Evolutionary conservation across 2,888 invertebrate genomes (phyloP).

Genomic region (Abrostola tripartita): DNA sequence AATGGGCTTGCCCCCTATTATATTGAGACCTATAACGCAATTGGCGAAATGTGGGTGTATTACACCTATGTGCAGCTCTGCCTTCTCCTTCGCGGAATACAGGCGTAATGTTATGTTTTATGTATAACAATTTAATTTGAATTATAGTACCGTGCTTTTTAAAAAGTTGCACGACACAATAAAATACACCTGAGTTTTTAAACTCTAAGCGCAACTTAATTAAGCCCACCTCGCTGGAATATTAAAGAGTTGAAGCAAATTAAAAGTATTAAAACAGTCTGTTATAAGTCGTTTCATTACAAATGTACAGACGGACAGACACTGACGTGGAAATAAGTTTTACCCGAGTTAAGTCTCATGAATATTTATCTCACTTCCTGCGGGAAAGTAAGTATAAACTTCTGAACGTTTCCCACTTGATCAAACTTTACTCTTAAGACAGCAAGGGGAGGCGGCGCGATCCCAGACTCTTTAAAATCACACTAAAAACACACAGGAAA

Average conservation of each 20-base stretch:
- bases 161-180: neutral
- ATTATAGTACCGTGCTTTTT: neutral
- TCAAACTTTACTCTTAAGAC: conserved; percentile 83
- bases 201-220: conserved; percentile 30
- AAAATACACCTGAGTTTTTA: conserved; percentile 22
- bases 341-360: conserved; percentile 82
- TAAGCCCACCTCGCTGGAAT: conserved; percentile 52
- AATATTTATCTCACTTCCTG: conserved; percentile 85
- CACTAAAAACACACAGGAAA: conserved; percentile 58
- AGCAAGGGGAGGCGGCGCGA: conserved; percentile 64
- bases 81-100: no score
- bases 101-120: no score
- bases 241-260: conserved; percentile 68
- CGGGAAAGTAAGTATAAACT: conserved; percentile 78
- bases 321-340: conserved; percentile 86
- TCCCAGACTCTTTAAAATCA: conserved; percentile 63
- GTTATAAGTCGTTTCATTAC: conserved; percentile 82
- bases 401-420: conserved; percentile 85
- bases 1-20: no score
- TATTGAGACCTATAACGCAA: no score
- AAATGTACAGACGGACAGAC: conserved; percentile 83
- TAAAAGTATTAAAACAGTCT: conserved; percentile 76
- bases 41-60: no score
- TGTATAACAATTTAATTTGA: neutral
- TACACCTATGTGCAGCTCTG: no score